phyloP scores from a whole-genome alignment of 2,888 invertebrate species.

The Keiferia lycopersicella region DNA sequence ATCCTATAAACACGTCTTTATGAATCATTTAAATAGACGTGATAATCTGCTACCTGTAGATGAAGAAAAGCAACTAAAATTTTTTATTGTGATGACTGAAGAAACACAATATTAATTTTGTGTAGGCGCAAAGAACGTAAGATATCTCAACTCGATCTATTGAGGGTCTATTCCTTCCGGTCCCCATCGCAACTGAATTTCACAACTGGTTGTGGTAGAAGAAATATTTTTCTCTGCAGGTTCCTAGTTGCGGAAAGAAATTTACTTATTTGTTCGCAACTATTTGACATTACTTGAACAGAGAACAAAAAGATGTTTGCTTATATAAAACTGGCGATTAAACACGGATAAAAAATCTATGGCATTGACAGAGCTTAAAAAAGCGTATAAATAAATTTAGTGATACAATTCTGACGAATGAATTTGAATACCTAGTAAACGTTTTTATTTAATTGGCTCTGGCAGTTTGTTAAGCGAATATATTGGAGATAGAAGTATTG shows the following conservation, averaged over 20 bases:
- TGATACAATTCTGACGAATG: neutral
- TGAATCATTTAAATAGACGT: constrained; percentile 9
- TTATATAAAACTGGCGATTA: neutral
- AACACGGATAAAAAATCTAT: neutral
- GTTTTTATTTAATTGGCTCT: neutral
- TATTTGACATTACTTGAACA: too few relatives aligned
- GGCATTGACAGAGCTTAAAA: neutral
- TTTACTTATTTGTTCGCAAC: too few relatives aligned
- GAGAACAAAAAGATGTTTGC: constrained; percentile 12
- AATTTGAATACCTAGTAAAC: neutral
- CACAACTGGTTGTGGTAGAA: too few relatives aligned
- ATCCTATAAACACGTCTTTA: constrained; percentile 5
- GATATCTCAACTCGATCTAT: constrained; percentile 4
- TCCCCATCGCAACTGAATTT: too few relatives aligned
- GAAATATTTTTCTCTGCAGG: too few relatives aligned
- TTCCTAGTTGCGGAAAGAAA: too few relatives aligned
- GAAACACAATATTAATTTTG: neutral
- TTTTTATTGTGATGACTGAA: neutral
- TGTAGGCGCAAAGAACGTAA: neutral
- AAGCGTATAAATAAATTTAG: neutral
- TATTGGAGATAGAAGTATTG: too few relatives aligned
- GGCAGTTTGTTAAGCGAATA: neutral
- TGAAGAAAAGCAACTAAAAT: neutral
- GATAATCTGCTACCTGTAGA: neutral
- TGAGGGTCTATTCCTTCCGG: too few relatives aligned